Evolutionary conservation across 2,888 invertebrate genomes (phyloP), one percentile per base, ranked within the genome.

Genomic region (Drosophila helvetica): DNA sequence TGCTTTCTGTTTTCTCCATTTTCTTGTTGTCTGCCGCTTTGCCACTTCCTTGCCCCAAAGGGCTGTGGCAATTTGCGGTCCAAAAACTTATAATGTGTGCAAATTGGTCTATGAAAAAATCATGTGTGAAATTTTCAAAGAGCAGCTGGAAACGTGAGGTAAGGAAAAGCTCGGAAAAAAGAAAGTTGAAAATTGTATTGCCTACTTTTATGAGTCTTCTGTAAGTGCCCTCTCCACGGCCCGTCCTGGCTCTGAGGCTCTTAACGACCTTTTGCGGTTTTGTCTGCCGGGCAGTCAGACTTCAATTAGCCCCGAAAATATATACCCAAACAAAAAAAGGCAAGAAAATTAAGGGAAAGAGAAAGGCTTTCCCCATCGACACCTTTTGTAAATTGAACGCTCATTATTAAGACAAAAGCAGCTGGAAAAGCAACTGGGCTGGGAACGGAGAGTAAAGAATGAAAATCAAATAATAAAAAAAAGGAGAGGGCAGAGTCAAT

Each of bases 61-160:
- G 67, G 66, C 57, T 64, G 51, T 56, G 67, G 56, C 64, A 67
- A 65, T 78, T 74, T 64, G 80, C 76, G 81, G 80, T 69, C 62
- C 43, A 51, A n/a, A 71, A 81, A 81, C 77, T 83, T 81, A 80
- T 84, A 85, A 84, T 84, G 85, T 85, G 83, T 85, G 83, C 80
- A 84, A 84, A 84, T 84, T 84, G 85, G 80, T 63, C 79, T 59
- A 82, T 79, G 73, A 83, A 83, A 81, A 80, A 82, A 83, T 82
- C 81, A 83, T 82, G 81, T 82, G 81, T 83, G 81, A 82, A 79
- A 80, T 70, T 80, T 70, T 75, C 62, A 55, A 55, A 64, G 45
- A 45, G 51, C 18, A 15, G 15, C 50, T 46, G 51, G 12, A 50
- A 43, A 75, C 78, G 58, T 19, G 47, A 38, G n/a, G 54, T 10